Percentiles rank a stretch among this genome's conserved stretches.
phyloP scores from a whole-genome alignment of 2,113 vertebrate species.

The Crocuta crocuta region DNA sequence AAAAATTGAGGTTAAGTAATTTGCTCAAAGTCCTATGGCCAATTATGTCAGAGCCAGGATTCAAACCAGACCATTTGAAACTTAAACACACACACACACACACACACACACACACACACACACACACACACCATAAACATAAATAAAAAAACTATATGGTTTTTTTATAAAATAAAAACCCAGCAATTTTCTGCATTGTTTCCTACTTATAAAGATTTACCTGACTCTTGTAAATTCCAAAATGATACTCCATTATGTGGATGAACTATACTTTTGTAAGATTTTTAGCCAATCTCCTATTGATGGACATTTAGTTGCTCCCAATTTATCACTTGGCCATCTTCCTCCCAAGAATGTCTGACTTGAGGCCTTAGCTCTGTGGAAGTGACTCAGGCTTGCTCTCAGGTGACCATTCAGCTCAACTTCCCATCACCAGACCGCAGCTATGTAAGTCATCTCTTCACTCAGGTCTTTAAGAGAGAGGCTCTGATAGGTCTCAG shows the following conservation, averaged over 20 bases:
- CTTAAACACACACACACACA: background rate
- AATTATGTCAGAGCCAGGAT: background rate
- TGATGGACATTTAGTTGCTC: background rate
- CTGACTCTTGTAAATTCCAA: background rate
- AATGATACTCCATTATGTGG: background rate
- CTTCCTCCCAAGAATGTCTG: background rate
- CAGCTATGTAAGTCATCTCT: background rate
- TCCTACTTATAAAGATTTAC: background rate
- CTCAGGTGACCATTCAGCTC: background rate
- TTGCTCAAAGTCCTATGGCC: background rate
- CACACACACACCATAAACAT: background rate
- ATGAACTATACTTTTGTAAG: background rate
- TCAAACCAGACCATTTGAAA: background rate
- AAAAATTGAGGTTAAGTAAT: background rate
- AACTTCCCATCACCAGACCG: background rate
- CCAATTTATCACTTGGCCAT: background rate
- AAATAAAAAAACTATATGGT: background rate
- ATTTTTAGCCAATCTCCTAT: background rate
- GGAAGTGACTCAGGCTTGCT: background rate
- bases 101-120: background rate
- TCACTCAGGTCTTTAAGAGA: background rate
- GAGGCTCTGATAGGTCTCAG: background rate
- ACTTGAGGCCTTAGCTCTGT: background rate
- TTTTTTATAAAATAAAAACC: background rate
- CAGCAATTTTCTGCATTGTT: background rate